phyloP scores from a whole-genome alignment of 2,113 vertebrate genomes.

The Microcebus tavaratra region DNA sequence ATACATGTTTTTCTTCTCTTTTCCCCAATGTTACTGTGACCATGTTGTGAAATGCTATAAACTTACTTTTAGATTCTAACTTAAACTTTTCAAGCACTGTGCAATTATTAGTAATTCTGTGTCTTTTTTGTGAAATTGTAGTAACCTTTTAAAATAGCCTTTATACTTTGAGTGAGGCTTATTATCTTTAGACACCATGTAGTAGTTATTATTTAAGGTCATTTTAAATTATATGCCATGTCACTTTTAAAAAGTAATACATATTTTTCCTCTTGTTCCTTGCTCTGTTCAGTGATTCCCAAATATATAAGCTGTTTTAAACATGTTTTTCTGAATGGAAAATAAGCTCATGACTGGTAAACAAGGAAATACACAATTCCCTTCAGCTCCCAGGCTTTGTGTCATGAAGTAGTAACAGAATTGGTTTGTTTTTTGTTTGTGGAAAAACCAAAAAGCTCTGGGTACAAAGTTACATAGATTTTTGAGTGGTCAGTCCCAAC shows the following conservation, averaged over 20 bases:
- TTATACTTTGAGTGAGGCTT: background rate
- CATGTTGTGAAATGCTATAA: background rate
- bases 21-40: background rate
- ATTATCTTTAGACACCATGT: background rate
- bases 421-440: background rate
- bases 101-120: background rate
- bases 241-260: constrained; percentile 7
- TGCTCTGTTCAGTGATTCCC: background rate
- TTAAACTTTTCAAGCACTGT: constrained; percentile 12
- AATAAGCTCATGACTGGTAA: background rate
- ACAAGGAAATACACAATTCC: background rate
- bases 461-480: constrained; percentile 12
- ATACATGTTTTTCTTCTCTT: background rate
- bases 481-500: background rate
- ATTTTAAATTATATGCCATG: background rate
- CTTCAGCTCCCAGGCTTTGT: background rate
- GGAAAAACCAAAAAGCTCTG: background rate
- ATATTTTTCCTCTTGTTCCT: constrained; percentile 20
- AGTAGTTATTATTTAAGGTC: constrained; percentile 41
- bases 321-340: background rate
- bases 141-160: constrained; percentile 31
- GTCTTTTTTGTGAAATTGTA: background rate
- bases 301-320: background rate
- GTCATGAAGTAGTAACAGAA: background rate
- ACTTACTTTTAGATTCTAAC: constrained; percentile 19